These are phyloP conservation scores for Caenorhabditis sinica DNA, from an alignment of 2,888 invertebrate species.

Conservation along the genomic window DNA sequence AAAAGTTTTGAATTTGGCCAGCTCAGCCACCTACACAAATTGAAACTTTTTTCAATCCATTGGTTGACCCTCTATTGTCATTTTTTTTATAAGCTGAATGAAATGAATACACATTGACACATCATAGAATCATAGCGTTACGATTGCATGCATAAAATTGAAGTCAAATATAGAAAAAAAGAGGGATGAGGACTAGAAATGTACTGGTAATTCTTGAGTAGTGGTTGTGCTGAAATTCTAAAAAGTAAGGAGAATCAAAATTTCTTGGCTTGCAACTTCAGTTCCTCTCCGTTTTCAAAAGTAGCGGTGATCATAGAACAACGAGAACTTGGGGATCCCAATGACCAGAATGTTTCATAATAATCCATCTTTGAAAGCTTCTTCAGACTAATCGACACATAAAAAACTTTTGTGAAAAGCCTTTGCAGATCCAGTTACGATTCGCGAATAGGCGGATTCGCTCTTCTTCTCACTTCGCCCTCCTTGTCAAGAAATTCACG, in stretches of 20 bases:
- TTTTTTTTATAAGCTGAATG: neutral
- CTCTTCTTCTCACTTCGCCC: neutral
- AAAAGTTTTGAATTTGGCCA: no score
- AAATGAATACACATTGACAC: slow-evolving; percentile 6
- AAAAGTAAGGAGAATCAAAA: no score
- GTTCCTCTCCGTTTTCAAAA: no score
- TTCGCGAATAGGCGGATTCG: slow-evolving; percentile 1
- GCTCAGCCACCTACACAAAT: no score
- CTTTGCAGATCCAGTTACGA: slow-evolving; percentile 17
- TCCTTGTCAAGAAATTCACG: slow-evolving; percentile 21
- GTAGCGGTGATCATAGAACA: no score
- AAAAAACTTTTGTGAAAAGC: slow-evolving; percentile 3
- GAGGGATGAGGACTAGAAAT: no score
- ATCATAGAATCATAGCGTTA: neutral
- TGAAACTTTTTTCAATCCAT: no score
- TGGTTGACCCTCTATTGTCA: neutral
- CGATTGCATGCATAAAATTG: no score
- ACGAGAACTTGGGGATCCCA: no score
- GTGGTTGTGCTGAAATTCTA: no score
- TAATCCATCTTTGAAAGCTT: neutral
- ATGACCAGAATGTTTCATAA: slow-evolving; percentile 6
- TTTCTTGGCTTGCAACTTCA: no score
- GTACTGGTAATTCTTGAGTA: no score
- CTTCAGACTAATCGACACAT: neutral
- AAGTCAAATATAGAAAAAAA: neutral